Evolutionary conservation across 2,888 invertebrate genomes (phyloP).

Genomic region (Callimorpha dominula): DNA sequence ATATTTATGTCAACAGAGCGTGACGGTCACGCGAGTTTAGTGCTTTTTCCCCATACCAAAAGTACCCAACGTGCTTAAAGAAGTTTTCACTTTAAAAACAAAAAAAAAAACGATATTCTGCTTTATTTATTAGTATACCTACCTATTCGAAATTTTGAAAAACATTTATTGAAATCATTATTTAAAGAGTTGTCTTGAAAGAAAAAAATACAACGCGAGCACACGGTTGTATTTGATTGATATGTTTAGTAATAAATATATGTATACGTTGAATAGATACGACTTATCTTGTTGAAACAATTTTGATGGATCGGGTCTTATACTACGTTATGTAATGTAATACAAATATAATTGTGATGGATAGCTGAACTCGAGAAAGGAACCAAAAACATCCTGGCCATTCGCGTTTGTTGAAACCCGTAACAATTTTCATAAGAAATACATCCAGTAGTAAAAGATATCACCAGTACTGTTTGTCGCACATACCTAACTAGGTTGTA

Average conservation of each 20-base stretch:
- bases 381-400: neutral
- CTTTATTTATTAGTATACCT: too few relatives aligned
- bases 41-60: too few relatives aligned
- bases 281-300: slow-evolving; percentile 3
- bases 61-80: too few relatives aligned
- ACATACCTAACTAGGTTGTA: neutral
- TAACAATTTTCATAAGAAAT: too few relatives aligned
- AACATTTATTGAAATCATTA: too few relatives aligned
- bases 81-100: too few relatives aligned
- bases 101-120: too few relatives aligned
- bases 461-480: neutral
- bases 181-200: too few relatives aligned
- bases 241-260: neutral
- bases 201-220: neutral
- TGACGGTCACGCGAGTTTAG: too few relatives aligned
- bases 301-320: slow-evolving; percentile 10
- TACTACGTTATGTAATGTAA: neutral
- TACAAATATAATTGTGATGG: slow-evolving; percentile 13
- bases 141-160: too few relatives aligned
- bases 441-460: neutral
- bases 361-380: neutral
- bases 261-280: neutral
- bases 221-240: neutral
- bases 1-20: too few relatives aligned
- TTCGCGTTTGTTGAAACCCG: too few relatives aligned